Base-by-base conservation (phyloP, 2,797 vertebrate genomes). In the Scleropages formosus region DNA sequence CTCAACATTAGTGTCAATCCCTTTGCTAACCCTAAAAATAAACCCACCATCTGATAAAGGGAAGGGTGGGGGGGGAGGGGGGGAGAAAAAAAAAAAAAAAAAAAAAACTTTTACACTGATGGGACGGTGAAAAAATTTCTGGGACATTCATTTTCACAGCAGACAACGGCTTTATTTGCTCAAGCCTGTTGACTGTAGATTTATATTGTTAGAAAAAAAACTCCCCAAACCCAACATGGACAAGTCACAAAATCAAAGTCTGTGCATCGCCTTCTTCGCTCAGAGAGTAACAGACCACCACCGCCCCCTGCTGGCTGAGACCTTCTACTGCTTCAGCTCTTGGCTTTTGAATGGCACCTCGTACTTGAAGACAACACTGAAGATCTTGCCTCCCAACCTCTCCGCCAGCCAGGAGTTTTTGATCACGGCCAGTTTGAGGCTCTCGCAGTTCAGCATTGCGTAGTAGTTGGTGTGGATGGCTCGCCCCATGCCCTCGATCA, bases 291-390 rank as follows among this genome's bases (percentile, higher is more conserved):
- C 31, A 39, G 31, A 2, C 6, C 31, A 39, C 31, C n/a, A 64
- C 72, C 66, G 11, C 15, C 1, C 8, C 31, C 16, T 20, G 60
- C 12, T 4, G 12, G 11, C 47, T 22, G 0, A 0, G 4, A 1
- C 80, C 3, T 2, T 77, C 83, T 75, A 58, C 24, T 27, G 81
- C 77, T 3, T 31, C 22, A 7, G 80, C 66, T 75, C 78, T 72
- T 78, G 75, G 89, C 87, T 85, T 73, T 90, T 81, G 0, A 83
- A 77, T 0, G 98, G 96, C 68, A 94, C 90, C 89, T 99, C 97
- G 0, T 96, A 99, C 83, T 99, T 99, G 85, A 98, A 99, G 82
- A 99, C 98, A 79, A 99, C 96, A 0, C 98, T 99, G 91, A 98
- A 99, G 78, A 99, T 93, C 76, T 93, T 98, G 10, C 98, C 98